These are phyloP conservation scores for Brachyopa scutellaris DNA, from an alignment of 2,888 invertebrate species.

Conservation along the genomic window DNA sequence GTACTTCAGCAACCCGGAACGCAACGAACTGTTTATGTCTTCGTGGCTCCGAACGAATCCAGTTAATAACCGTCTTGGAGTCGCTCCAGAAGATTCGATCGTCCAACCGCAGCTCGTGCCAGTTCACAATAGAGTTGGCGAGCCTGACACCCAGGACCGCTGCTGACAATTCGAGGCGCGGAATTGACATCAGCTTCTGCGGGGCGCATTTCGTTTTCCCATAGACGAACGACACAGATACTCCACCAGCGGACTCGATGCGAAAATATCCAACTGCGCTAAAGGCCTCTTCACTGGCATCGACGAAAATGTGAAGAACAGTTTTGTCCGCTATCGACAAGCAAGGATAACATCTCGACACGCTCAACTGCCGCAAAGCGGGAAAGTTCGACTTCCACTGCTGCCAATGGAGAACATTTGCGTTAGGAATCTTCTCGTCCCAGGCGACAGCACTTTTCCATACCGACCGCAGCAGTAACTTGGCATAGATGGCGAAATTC, in stretches of 20 bases:
- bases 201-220: conserved; percentile 6
- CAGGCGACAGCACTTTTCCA: neutral
- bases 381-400: conserved; percentile 15
- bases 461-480: conserved; percentile 6
- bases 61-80: conserved; percentile 70
- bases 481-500: conserved; percentile 1
- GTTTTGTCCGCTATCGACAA: no score
- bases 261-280: conserved; percentile 10
- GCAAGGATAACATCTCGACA: neutral
- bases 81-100: conserved; percentile 70
- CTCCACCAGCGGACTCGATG: neutral
- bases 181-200: conserved; percentile 24
- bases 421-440: conserved; percentile 2
- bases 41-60: conserved; percentile 72
- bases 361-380: neutral
- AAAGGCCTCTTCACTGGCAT: neutral
- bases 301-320: no score
- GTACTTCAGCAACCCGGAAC: conserved; percentile 55
- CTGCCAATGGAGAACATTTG: neutral
- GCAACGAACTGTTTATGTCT: conserved; percentile 57
- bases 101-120: conserved; percentile 22
- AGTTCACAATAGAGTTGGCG: neutral
- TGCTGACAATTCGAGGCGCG: conserved; percentile 21
- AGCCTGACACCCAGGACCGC: conserved; percentile 5
- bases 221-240: neutral